Evolutionary conservation across 2,113 vertebrate species (phyloP), one percentile per base, ranked within the genome.

Genomic region (Dipodomys ordii): DNA sequence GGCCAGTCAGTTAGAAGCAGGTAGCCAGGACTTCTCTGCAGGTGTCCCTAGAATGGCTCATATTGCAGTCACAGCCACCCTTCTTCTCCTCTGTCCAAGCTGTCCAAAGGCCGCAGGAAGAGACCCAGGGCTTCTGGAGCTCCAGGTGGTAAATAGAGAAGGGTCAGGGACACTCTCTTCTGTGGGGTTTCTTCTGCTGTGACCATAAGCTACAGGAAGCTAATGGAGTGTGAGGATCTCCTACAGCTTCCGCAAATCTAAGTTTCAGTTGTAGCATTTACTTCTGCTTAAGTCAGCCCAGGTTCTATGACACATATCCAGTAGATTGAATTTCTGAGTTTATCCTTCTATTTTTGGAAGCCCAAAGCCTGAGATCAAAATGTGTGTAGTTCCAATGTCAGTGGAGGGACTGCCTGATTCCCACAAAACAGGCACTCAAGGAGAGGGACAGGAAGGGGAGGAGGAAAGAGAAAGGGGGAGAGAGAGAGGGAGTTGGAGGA

Each of bases 41-140:
- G 6, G 23, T 2, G 4, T 15, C 18, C 3, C 49, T 60, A 32
- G 27, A 13, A 2, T 25, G 68, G 15, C 22, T 44, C 23, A 22
- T 30, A 18, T 30, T 11, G 1, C 2, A 69, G 16, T 46, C 11
- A 12, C 4, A 19, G 71, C 32, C 7, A 28, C 0, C 6, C 8
- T 6, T 62, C 60, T 6, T 39, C 39, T 39, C 60, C 60, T 53
- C 60, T 19, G 12, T 32, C 82, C 44, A 22, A 2, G 32, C 23
- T 81, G n/a, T 53, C 60, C 25, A 30, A 64, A 73, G 10, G 16
- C 13, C 5, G 60, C 16, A 62, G 60, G 25, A 49, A 69, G 6
- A 1, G 39, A 13, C 1, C 11, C 27, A 13, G 8, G 13, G 13
- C 25, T 22, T 30, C 30, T 28, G 22, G 10, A 30, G 19, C 11